phyloP scores from a whole-genome alignment of 2,797 vertebrate genomes.

The Monodelphis domestica region DNA sequence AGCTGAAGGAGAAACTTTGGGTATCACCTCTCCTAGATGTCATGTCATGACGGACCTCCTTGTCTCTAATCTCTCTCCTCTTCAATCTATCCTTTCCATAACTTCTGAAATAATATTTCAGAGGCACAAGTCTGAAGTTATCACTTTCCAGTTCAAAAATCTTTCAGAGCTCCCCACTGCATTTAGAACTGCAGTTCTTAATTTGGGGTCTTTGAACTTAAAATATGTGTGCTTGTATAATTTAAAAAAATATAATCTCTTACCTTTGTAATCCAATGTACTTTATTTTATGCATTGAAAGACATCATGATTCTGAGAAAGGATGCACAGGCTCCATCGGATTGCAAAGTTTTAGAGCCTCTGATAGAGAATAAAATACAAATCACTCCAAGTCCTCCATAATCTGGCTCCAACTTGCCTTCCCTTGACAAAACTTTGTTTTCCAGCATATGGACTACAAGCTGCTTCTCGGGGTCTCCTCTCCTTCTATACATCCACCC shows the following conservation, averaged over 20 bases:
- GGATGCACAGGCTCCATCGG: no score
- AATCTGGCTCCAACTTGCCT: no score
- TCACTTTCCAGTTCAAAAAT: background rate
- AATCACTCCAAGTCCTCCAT: no score
- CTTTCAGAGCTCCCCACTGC: background rate
- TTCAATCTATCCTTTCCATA: background rate
- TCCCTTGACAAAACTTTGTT: no score
- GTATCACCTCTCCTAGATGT: background rate
- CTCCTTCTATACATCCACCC: background rate
- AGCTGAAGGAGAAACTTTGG: background rate
- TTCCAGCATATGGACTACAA: no score
- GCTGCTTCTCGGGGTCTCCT: background rate
- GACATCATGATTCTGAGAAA: background rate
- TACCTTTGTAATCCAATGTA: background rate
- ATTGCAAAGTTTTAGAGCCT: no score
- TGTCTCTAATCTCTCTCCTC: background rate
- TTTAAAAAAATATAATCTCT: background rate
- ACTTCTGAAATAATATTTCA: background rate
- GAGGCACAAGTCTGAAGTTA: background rate
- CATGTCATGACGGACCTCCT: background rate
- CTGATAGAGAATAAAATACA: no score
- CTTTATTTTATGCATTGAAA: background rate
- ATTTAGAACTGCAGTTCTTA: background rate
- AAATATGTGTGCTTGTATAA: no score
- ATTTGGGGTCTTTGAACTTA: background rate